These are phyloP conservation scores for Caenorhabditis remanei DNA, from an alignment of 1,140 invertebrate species.

Conservation along the genomic window DNA sequence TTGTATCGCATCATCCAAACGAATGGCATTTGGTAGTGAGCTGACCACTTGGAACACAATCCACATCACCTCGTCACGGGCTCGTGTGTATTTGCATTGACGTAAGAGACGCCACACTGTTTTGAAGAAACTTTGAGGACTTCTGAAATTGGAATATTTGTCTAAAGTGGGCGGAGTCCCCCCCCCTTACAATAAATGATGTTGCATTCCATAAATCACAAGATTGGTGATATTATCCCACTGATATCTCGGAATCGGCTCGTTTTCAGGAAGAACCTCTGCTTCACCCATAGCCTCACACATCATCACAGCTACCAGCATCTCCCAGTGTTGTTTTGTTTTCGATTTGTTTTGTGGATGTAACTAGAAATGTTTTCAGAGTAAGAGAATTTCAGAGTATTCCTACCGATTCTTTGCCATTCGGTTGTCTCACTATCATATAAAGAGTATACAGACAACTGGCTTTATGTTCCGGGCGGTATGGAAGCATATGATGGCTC, in stretches of 20 bases:
- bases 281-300: slow-evolving; percentile 57
- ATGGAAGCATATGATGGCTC: slow-evolving; percentile 48
- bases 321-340: slow-evolving; percentile 42
- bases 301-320: slow-evolving; percentile 53
- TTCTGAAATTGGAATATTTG: background rate
- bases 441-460: slow-evolving; percentile 52
- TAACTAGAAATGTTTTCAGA: background rate
- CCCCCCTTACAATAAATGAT: background rate
- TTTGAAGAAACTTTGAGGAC: slow-evolving; percentile 37
- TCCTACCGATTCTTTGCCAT: slow-evolving; percentile 53
- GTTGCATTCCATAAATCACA: slow-evolving; percentile 11
- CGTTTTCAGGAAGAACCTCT: slow-evolving; percentile 45
- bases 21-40: slow-evolving; percentile 10
- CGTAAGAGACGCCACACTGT: slow-evolving; percentile 45
- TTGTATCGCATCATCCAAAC: slow-evolving; percentile 6
- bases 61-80: slow-evolving; percentile 65
- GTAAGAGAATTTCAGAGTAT: slow-evolving; percentile 18
- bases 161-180: background rate
- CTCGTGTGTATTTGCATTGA: slow-evolving; percentile 58
- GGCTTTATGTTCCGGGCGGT: slow-evolving; percentile 29
- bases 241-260: slow-evolving; percentile 62
- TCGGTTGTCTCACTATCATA: slow-evolving; percentile 62
- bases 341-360: background rate
- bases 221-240: slow-evolving; percentile 60
- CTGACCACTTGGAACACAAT: slow-evolving; percentile 62